These are phyloP conservation scores for Neomonachus schauinslandi DNA, from an alignment of 2,113 vertebrate species.

Conservation along the genomic window DNA sequence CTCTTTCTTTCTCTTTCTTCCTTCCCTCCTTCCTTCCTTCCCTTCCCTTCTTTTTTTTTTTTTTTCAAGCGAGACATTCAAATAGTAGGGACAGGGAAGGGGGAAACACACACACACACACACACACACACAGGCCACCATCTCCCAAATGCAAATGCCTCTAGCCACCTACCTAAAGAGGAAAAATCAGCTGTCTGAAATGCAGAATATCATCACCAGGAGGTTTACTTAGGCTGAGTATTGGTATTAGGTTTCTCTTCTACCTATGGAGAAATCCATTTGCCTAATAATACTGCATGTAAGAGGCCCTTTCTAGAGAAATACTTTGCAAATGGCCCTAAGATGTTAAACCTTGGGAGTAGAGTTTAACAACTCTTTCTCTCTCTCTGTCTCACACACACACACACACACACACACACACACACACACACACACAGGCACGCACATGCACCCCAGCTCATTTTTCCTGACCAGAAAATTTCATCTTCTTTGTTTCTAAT, in stretches of 20 bases:
- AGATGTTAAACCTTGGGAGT: not conserved
- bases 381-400: not conserved
- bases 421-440: not conserved
- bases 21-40: not conserved
- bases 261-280: constrained; percentile 33
- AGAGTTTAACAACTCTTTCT: not conserved
- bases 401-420: not conserved
- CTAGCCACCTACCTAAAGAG: constrained; percentile 46
- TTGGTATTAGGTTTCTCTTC: constrained; percentile 17
- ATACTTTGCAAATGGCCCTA: constrained; percentile 41
- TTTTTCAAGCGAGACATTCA: constrained; percentile 13
- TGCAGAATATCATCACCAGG: constrained; percentile 3
- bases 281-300: constrained; percentile 35
- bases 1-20: accelerated
- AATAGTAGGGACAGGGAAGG: not conserved
- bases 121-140: not conserved
- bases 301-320: constrained; percentile 3
- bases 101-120: not conserved
- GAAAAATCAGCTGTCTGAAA: constrained; percentile 52
- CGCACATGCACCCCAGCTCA: not conserved
- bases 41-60: not conserved
- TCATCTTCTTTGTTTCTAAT: constrained; percentile 46
- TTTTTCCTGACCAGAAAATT: constrained; percentile 44
- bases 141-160: not conserved
- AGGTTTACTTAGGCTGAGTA: constrained; percentile 41